A percentile compares a stretch with the other conserved stretches of the same genome.
phyloP scores from a whole-genome alignment of 2,113 vertebrate species.

The Corythaeola cristata region DNA sequence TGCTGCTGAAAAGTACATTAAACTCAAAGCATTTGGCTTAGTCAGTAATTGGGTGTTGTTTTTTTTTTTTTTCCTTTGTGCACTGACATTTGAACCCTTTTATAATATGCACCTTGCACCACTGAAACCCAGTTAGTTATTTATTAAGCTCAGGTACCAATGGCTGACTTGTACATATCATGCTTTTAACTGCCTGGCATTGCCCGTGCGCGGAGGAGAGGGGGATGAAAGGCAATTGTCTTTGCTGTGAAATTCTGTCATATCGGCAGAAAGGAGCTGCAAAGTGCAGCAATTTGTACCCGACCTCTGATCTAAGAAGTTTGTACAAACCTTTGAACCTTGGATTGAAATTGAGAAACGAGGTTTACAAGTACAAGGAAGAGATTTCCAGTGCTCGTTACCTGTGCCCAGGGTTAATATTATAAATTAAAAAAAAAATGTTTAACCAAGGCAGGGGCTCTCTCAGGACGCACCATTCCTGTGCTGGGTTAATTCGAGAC shows the following conservation, averaged over 20 bases:
- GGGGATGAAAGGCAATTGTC: conserved; percentile 48
- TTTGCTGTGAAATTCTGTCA: conserved; percentile 77
- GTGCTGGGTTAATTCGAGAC: background rate
- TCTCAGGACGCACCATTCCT: background rate
- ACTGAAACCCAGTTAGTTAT: conserved; percentile 78
- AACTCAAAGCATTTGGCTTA: conserved; percentile 29
- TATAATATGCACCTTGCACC: conserved; percentile 78
- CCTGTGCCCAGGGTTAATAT: conserved; percentile 57
- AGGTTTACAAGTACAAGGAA: conserved; percentile 50
- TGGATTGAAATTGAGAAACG: conserved; percentile 66
- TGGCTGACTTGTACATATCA: conserved; percentile 77
- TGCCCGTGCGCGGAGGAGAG: conserved; percentile 6
- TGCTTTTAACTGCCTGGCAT: conserved; percentile 62
- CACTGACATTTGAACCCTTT: conserved; percentile 76
- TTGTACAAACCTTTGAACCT: conserved; percentile 74
- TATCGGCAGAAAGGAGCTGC: conserved; percentile 76
- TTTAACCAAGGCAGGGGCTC: conserved; percentile 56
- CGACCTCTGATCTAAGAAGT: conserved; percentile 77
- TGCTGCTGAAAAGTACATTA: background rate
- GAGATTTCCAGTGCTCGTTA: conserved; percentile 22
- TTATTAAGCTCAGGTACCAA: conserved; percentile 82
- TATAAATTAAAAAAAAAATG: conserved; percentile 34
- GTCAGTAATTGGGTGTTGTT: background rate
- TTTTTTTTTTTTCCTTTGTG: conserved; percentile 26
- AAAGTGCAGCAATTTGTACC: conserved; percentile 73